A percentile compares a stretch with the other conserved stretches of the same genome.
phyloP scores from a whole-genome alignment of 1,140 invertebrate species.

The Cephus cinctus region DNA sequence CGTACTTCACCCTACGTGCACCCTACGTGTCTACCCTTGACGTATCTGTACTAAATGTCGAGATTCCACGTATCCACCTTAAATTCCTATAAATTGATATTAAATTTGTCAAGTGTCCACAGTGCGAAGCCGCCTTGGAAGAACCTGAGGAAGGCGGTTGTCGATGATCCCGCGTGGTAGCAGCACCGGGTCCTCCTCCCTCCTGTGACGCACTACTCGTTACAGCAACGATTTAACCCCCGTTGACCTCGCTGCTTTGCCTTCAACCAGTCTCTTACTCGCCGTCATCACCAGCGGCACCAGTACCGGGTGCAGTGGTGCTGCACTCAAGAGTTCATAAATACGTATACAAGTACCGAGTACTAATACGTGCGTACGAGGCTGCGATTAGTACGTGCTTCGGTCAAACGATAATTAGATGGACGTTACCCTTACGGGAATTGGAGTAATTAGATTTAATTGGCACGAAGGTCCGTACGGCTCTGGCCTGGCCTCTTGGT shows the following conservation, averaged over 20 bases:
- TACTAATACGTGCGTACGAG: slow-evolving; percentile 9
- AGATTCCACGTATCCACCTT: slow-evolving; percentile 10
- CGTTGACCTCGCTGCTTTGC: slow-evolving; percentile 38
- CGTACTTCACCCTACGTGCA: slow-evolving; percentile 9
- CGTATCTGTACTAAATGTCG: background rate
- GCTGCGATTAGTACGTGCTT: slow-evolving; percentile 45
- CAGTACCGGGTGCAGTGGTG: no score
- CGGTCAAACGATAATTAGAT: slow-evolving; percentile 50
- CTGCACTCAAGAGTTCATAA: no score
- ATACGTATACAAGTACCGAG: slow-evolving; percentile 3
- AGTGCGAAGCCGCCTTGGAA: slow-evolving; percentile 21
- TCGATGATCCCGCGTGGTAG: no score
- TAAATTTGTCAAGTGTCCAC: slow-evolving; percentile 19
- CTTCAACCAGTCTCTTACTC: slow-evolving; percentile 4
- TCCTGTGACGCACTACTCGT: no score
- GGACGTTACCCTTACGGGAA: slow-evolving; percentile 46
- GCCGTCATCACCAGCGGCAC: no score
- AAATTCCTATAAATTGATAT: slow-evolving; percentile 16
- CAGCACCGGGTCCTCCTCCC: no score
- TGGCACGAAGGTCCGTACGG: slow-evolving; percentile 32
- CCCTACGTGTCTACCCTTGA: slow-evolving; percentile 14
- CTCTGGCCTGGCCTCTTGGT: background rate
- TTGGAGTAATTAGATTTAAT: slow-evolving; percentile 53
- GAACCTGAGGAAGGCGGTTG: slow-evolving; percentile 24
- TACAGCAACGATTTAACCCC: slow-evolving; percentile 46